Evolutionary conservation across 2,113 vertebrate genomes (phyloP).

Genomic region (Dunckerocampus dactyliophorus): DNA sequence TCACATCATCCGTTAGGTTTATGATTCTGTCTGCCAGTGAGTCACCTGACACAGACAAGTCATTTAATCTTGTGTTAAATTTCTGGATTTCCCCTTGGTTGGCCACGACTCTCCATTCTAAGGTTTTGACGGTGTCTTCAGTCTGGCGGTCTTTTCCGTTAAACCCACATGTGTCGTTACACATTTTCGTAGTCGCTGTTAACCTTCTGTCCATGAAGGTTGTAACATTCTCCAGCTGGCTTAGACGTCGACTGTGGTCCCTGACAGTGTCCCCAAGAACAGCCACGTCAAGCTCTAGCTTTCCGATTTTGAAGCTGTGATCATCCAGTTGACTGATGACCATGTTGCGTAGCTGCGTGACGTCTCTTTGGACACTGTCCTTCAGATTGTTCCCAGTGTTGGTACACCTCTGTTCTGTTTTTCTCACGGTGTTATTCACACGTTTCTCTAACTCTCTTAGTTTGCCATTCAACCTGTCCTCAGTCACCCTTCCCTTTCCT

Average conservation of each 20-base stretch:
- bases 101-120: conserved; percentile 75
- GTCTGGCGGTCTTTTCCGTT: conserved; percentile 31
- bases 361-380: conserved; percentile 67
- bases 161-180: conserved; percentile 71
- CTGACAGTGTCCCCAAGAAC: conserved; percentile 62
- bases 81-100: conserved; percentile 72
- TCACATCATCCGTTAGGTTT: conserved; percentile 59
- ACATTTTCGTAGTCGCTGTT: conserved; percentile 61
- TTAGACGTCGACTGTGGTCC: conserved; percentile 63
- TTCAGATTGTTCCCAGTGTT: conserved; percentile 70
- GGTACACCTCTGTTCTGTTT: conserved; percentile 70
- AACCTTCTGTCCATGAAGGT: conserved; percentile 68
- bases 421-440: conserved; percentile 77
- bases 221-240: conserved; percentile 62
- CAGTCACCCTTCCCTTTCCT: conserved; percentile 53
- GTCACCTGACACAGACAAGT: conserved; percentile 73
- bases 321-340: conserved; percentile 65
- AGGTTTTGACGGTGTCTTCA: conserved; percentile 69
- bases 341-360: conserved; percentile 64
- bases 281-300: conserved; percentile 69
- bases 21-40: conserved; percentile 66
- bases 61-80: conserved; percentile 71
- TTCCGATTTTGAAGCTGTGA: conserved; percentile 65
- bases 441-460: conserved; percentile 79
- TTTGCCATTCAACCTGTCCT: conserved; percentile 70